These are phyloP conservation scores for Aethes cnicana DNA, from an alignment of 2,888 invertebrate genomes.

Conservation along the genomic window DNA sequence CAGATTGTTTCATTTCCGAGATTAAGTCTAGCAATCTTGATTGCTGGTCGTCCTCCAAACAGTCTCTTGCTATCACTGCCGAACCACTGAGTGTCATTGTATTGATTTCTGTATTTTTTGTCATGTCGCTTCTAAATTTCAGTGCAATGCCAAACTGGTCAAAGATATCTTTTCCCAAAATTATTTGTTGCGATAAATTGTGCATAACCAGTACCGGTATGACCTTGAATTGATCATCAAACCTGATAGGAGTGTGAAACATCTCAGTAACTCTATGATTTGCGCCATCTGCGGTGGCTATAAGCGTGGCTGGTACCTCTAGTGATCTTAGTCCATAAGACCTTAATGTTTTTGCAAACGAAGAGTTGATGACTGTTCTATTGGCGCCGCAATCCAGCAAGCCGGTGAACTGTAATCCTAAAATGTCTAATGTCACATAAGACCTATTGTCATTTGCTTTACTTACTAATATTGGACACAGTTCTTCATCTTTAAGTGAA, in stretches of 20 bases:
- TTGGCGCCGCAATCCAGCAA: conserved; percentile 29
- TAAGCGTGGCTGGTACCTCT: background rate
- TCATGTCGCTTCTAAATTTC: background rate
- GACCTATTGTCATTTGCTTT: conserved; percentile 23
- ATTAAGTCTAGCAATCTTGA: conserved; percentile 1
- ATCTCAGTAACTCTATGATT: conserved; percentile 5
- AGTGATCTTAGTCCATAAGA: conserved; percentile 2
- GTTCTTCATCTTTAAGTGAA: background rate
- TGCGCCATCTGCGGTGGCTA: conserved; percentile 25
- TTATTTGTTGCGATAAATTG: conserved; percentile 11
- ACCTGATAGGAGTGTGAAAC: conserved; percentile 4
- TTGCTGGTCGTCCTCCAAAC: background rate
- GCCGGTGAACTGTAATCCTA: conserved; percentile 2
- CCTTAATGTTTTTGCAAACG: conserved; percentile 4
- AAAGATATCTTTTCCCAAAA: conserved; percentile 26
- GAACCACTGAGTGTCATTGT: background rate
- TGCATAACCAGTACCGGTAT: conserved; percentile 20
- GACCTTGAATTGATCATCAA: conserved; percentile 21
- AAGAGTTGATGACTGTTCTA: conserved; percentile 9
- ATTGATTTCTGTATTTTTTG: background rate
- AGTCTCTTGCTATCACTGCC: background rate
- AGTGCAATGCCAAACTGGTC: conserved; percentile 16
- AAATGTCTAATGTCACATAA: conserved; percentile 13
- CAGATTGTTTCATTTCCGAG: background rate
- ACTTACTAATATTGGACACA: conserved; percentile 7